Evolutionary conservation across 2,797 vertebrate species (phyloP).

Genomic region (Anguilla anguilla): DNA sequence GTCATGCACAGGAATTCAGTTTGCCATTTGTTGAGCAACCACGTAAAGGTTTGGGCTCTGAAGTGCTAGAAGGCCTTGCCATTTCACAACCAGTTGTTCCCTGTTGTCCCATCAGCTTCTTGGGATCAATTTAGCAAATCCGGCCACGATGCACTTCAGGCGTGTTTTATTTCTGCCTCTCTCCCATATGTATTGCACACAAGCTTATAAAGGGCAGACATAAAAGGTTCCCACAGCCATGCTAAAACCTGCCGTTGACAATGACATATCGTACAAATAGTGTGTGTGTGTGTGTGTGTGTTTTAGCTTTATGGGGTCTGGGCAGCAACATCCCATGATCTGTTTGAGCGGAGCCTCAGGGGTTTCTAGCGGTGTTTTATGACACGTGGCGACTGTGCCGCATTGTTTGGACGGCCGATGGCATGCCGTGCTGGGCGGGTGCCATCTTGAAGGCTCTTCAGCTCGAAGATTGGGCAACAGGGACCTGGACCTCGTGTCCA

Average conservation of each 20-base stretch:
- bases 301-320: conserved; percentile 45
- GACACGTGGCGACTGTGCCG: not conserved
- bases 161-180: conserved; percentile 41
- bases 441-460: conserved; percentile 1
- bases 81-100: conserved; percentile 8
- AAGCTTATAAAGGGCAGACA: conserved; percentile 44
- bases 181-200: conserved; percentile 36
- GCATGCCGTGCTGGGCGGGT: not conserved
- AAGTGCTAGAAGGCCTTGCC: conserved; percentile 7
- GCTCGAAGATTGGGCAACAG: not conserved
- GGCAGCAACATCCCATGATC: conserved; percentile 13
- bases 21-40: not conserved
- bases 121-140: conserved; percentile 47
- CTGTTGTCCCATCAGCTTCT: conserved; percentile 24
- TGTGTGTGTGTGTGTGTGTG: conserved; percentile 47
- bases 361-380: conserved; percentile 20
- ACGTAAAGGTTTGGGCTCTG: conserved; percentile 27
- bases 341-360: not conserved
- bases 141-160: conserved; percentile 44
- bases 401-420: not conserved
- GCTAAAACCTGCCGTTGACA: conserved; percentile 39
- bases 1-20: not conserved
- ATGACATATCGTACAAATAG: conserved; percentile 67
- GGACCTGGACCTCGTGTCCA: not conserved
- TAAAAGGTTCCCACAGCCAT: conserved; percentile 45